phyloP scores from a whole-genome alignment of 2,797 vertebrate genomes.

The Anas bernieri region DNA sequence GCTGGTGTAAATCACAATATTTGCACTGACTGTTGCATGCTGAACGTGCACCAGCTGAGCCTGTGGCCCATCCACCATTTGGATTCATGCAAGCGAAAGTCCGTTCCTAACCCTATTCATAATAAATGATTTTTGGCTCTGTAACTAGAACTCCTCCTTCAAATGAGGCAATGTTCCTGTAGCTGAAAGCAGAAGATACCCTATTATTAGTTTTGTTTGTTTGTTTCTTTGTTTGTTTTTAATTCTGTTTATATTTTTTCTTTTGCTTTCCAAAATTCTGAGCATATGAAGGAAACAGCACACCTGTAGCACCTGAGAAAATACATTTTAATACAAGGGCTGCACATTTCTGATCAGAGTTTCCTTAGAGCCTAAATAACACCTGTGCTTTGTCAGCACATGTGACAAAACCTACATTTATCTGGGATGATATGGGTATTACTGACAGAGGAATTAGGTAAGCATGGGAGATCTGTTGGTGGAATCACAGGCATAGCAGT shows the following conservation, averaged over 20 bases:
- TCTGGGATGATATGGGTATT: background rate
- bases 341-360: background rate
- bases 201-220: background rate
- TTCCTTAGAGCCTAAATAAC: background rate
- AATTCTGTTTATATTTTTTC: background rate
- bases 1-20: conserved; percentile 36
- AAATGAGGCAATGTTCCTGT: background rate
- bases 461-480: background rate
- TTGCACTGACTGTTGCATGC: background rate
- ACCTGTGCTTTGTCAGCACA: background rate
- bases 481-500: background rate
- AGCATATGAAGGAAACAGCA: background rate
- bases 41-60: conserved; percentile 39
- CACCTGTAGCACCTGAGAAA: background rate
- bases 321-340: background rate
- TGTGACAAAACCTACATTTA: background rate
- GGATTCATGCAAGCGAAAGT: background rate
- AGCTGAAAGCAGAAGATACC: background rate
- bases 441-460: background rate
- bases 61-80: background rate
- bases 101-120: background rate
- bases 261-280: background rate
- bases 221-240: background rate
- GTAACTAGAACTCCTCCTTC: background rate
- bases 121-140: background rate